Base-by-base conservation (phyloP, 2,113 vertebrate genomes). In the Geothlypis trichas region DNA sequence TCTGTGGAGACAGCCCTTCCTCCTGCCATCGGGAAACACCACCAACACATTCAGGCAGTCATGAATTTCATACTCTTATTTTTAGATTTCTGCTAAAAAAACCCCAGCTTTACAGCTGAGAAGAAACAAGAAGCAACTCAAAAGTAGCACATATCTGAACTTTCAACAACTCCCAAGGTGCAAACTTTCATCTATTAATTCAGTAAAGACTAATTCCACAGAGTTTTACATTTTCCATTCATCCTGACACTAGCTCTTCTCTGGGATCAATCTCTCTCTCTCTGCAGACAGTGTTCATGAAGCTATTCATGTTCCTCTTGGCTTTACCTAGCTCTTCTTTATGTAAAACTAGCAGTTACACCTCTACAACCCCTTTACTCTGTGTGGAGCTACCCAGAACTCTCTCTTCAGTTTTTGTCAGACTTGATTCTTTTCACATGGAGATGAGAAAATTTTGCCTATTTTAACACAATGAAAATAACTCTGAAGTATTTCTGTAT, bases 41-140 rank as follows among this genome's bases (percentile, higher is more conserved):
- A 66, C 57, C 55, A 82, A 79, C 16, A 66, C 8, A 23, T 82
- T 27, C 22, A 35, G 14, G 11, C 33, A 78, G 27, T 18, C 51
- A 15, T 7, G 2, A 61, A 61, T 58, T 74, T 83, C 58, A 85
- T 27, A 33, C 3, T 30, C 55, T 24, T 89, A 73, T 76, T 87
- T 87, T 87, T 66, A 76, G 51, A 66, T 44, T 61, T 77, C 87
- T 84, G 61, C 58, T 63, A n/a, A 69, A 75, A 51, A 61, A 61
- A 22, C 12, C 1, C 1, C 19, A 78, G 57, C 33, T 83, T 76
- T 37, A 61, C 37, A 89, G 57, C 27, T 80, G 58, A 73, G 77
- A 89, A 54, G 44, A 75, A 92, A 75, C 18, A 81, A 77, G 58
- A 28, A 89, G 15, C 24, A 67, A 55, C 27, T 35, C 30, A 52